Base-by-base conservation (phyloP, 2,113 vertebrate species). In the Colaptes auratus region DNA sequence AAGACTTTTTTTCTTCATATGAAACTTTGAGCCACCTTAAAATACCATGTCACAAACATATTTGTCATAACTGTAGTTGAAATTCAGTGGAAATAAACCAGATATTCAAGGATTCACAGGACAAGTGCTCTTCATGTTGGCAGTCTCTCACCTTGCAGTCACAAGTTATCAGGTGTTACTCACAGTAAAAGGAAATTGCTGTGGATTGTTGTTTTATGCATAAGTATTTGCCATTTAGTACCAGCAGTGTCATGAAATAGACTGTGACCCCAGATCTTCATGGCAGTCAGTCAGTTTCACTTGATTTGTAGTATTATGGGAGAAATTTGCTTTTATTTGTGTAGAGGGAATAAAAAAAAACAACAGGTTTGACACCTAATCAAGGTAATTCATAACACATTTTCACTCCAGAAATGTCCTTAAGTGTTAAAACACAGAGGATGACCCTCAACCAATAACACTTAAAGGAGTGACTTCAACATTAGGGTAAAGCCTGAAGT, bases 221-320 rank as follows among this genome's bases (percentile, higher is more conserved):
- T 86, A 90, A 78, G 20, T 18, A 48, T 7, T 82, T 94, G 20
- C 15, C 44, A 63, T 89, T 93, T 80, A 48, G 39, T 60, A 89
- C 30, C 13, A 5, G 7, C 65, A 82, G 28, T 3, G 3, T 16
- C 74, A 52, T 39, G 77, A 74, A 88, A 91, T 5, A 94, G 48
- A 65, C n/a, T 72, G 19, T 36, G 74, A 77, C 65, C 50, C 67
- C 39, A 44, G 23, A 16, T 65, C 63, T 81, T 72, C 23, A 4
- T 28, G 52, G 28, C 73, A 89, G 17, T 4, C n/a, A n/a, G n/a
- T n/a, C 19, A 9, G 30, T 64, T 91, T 85, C 67, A 71, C 28
- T 21, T 11, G 16, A 24, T 48, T 76, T 91, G 82, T 3, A 6
- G 4, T 21, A 24, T 35, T 56, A 33, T 19, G n/a, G 31, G 36